phyloP scores from a whole-genome alignment of 2,113 vertebrate genomes.

The Mustela lutreola region DNA sequence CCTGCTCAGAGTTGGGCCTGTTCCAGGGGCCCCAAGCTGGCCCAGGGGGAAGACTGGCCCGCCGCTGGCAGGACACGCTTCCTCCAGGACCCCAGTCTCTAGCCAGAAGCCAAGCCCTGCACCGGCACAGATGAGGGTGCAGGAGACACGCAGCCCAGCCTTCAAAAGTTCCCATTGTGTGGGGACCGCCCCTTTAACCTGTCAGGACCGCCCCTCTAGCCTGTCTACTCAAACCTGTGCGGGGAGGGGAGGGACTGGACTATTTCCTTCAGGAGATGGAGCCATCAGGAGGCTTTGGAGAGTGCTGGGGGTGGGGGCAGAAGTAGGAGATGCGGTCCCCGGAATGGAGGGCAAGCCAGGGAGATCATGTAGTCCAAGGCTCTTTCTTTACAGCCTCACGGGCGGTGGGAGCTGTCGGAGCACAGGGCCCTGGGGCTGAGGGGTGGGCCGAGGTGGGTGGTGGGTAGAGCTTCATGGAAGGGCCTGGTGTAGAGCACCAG shows the following conservation, averaged over 20 bases:
- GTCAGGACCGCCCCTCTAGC: background rate
- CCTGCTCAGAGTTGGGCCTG: background rate
- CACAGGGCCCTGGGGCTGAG: background rate
- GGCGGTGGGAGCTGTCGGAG: background rate
- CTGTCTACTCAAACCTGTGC: no score
- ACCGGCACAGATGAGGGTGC: background rate
- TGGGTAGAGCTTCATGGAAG: no score
- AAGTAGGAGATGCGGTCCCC: background rate
- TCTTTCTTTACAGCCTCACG: accelerated
- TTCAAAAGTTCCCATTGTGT: background rate
- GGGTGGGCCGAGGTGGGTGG: background rate
- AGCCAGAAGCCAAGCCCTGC: accelerated
- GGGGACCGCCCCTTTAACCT: no score
- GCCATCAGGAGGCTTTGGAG: background rate
- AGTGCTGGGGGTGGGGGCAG: no score
- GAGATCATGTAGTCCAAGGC: no score
- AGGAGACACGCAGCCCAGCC: background rate
- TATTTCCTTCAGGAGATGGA: background rate
- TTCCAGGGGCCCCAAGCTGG: accelerated
- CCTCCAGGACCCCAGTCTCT: background rate
- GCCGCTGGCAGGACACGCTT: background rate
- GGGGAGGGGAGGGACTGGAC: accelerated
- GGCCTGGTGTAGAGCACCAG: accelerated
- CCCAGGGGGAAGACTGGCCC: background rate
- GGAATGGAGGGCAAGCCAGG: no score